A percentile compares a stretch with the other conserved stretches of the same genome.
Evolutionary conservation across 2,797 vertebrate genomes (phyloP).

Genomic region (Melopsittacus undulatus): DNA sequence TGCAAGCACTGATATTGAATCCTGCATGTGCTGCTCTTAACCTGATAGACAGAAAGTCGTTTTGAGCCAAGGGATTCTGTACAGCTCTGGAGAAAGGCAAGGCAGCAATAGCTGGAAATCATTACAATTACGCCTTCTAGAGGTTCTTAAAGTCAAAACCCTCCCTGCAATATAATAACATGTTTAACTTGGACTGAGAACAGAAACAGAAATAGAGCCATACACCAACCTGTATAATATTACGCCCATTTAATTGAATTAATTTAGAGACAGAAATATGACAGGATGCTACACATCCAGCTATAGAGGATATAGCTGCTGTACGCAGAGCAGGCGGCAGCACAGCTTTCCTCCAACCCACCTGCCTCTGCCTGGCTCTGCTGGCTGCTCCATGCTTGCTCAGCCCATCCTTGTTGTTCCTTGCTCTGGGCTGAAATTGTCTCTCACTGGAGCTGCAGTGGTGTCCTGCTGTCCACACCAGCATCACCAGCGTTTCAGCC

Average conservation of each 20-base stretch:
- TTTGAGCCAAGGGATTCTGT: not conserved
- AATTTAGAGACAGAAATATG: not conserved
- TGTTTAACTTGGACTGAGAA: not conserved
- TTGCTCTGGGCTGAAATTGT: not conserved
- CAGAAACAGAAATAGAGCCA: constrained; percentile 25
- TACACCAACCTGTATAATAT: not conserved
- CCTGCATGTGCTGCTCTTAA: not conserved
- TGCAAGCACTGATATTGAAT: not conserved
- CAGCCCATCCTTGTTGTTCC: accelerated
- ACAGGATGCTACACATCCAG: not conserved
- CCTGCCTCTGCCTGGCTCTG: not conserved
- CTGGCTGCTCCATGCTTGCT: not conserved
- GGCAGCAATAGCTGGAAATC: not conserved
- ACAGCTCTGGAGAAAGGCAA: not conserved
- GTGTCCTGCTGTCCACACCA: not conserved
- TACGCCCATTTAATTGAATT: not conserved
- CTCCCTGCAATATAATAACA: constrained; percentile 5
- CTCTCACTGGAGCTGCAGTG: not conserved
- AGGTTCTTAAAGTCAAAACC: not conserved
- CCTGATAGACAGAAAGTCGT: not conserved
- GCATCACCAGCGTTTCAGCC: not conserved
- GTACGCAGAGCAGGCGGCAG: accelerated
- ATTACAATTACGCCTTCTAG: not conserved
- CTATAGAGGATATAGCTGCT: not conserved
- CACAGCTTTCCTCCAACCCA: not conserved